Evolutionary conservation across 2,888 invertebrate species (phyloP).

Genomic region (Thumatha senex): DNA sequence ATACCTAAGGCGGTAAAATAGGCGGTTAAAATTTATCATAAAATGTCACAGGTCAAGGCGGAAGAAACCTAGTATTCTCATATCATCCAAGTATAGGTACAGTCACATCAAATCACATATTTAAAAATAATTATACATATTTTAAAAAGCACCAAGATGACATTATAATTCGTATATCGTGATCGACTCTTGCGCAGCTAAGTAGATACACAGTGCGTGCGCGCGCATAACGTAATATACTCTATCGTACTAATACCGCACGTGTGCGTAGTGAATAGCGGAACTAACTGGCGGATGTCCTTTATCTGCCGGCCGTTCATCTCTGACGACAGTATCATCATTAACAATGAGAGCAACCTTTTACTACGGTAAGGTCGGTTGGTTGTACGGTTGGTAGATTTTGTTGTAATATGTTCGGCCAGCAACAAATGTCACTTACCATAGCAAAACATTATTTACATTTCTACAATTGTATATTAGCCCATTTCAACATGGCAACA

Average conservation of each 20-base stretch:
- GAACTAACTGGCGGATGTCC: constrained; percentile 73
- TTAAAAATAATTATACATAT: constrained; percentile 17
- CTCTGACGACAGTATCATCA: constrained; percentile 43
- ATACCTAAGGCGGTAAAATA: too few species aligned
- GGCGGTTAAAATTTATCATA: too few species aligned
- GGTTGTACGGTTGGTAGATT: too few species aligned
- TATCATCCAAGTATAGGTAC: too few species aligned
- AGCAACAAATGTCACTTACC: too few species aligned
- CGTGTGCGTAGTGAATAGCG: constrained; percentile 53
- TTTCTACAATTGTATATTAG: too few species aligned
- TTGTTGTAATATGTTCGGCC: too few species aligned
- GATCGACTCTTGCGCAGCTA: constrained; percentile 29
- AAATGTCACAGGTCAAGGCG: too few species aligned
- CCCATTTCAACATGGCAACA: too few species aligned
- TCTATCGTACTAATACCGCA: constrained; percentile 23
- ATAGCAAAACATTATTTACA: too few species aligned
- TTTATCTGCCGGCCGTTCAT: constrained; percentile 72
- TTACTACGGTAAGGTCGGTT: neutral
- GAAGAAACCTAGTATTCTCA: too few species aligned
- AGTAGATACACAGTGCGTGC: constrained; percentile 23
- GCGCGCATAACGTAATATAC: constrained; percentile 24
- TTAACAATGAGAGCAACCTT: constrained; percentile 11
- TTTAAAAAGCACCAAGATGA: constrained; percentile 35
- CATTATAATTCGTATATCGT: constrained; percentile 48
- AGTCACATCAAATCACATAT: too few species aligned